Conservation (phyloP, 1,140 invertebrate genomes). For the Drosophila littoralis region DNA sequence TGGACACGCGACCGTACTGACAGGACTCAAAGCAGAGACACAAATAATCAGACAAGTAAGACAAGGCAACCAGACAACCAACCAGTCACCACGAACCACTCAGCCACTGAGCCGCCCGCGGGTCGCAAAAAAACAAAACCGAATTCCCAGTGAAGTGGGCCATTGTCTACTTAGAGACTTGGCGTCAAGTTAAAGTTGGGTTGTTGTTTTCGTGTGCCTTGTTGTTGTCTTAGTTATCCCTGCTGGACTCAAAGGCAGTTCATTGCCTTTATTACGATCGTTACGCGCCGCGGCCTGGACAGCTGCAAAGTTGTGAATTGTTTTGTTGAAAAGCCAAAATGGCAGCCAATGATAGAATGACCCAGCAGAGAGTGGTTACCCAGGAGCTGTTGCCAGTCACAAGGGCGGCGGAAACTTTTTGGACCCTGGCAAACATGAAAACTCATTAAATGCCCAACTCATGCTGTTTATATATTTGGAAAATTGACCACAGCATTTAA, state of each 20-base stretch:
- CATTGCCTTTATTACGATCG: slow-evolving; percentile 75
- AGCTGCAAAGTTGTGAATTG: slow-evolving; percentile 76
- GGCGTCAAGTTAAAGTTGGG: slow-evolving; percentile 22
- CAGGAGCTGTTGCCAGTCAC: neutral
- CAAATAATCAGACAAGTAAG: slow-evolving; percentile 40
- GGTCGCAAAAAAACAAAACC: slow-evolving; percentile 30
- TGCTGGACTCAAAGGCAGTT: slow-evolving; percentile 47
- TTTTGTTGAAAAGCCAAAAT: slow-evolving; percentile 66
- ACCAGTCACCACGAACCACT: neutral
- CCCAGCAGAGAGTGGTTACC: slow-evolving; percentile 27
- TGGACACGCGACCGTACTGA: slow-evolving; percentile 30
- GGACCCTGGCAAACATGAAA: slow-evolving; percentile 39
- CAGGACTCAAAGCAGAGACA: slow-evolving; percentile 30
- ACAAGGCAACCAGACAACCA: slow-evolving; percentile 14
- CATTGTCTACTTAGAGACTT: slow-evolving; percentile 45
- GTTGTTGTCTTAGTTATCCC: slow-evolving; percentile 32
- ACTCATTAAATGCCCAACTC: slow-evolving; percentile 70
- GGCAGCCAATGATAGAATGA: slow-evolving; percentile 63
- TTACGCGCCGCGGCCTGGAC: slow-evolving; percentile 46
- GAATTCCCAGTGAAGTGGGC: slow-evolving; percentile 22
- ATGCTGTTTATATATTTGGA: slow-evolving; percentile 47
- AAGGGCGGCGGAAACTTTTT: neutral
- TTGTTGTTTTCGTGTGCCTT: slow-evolving; percentile 2
- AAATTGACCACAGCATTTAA: slow-evolving; percentile 58
- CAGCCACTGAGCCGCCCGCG: slow-evolving; percentile 16